Evolutionary conservation across 1,140 invertebrate genomes (phyloP).

Genomic region (Pararge aegeria): DNA sequence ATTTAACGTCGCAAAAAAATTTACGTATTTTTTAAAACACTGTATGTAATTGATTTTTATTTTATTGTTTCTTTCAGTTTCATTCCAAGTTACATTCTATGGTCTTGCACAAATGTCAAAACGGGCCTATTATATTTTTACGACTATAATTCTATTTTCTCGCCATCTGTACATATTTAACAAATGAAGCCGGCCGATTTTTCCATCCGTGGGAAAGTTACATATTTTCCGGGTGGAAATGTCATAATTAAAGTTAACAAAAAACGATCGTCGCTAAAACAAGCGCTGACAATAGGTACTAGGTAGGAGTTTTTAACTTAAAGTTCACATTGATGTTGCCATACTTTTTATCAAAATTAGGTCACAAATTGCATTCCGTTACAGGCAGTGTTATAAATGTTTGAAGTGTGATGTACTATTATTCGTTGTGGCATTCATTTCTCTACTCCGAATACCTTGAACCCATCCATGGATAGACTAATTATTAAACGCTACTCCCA

Average conservation of each 20-base stretch:
- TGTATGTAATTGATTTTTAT: too few relatives aligned
- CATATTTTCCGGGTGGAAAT: slow-evolving; percentile 28
- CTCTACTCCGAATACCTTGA: too few relatives aligned
- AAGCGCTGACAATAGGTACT: slow-evolving; percentile 7
- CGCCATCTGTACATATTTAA: not conserved
- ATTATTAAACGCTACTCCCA: too few relatives aligned
- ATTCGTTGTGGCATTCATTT: too few relatives aligned
- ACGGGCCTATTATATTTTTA: too few relatives aligned
- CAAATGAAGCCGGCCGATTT: slow-evolving; percentile 4
- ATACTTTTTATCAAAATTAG: not conserved
- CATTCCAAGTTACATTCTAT: too few relatives aligned
- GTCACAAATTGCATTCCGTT: slow-evolving; percentile 1
- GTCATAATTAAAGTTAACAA: not conserved
- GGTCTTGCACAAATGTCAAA: too few relatives aligned
- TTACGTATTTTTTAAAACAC: too few relatives aligned
- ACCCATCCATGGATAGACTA: too few relatives aligned
- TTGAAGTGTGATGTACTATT: too few relatives aligned
- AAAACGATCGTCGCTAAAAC: slow-evolving; percentile 7
- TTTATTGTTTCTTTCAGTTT: too few relatives aligned
- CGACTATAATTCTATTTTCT: not conserved
- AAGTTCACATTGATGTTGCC: slow-evolving; percentile 54
- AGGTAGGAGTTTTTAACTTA: not conserved
- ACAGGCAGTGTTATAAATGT: not conserved
- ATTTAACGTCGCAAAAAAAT: too few relatives aligned
- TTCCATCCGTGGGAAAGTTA: slow-evolving; percentile 21